Evolutionary conservation across 2,888 invertebrate genomes (phyloP), one percentile per base, ranked within the genome.

Genomic region (Pycnomerus fuliginosus): DNA sequence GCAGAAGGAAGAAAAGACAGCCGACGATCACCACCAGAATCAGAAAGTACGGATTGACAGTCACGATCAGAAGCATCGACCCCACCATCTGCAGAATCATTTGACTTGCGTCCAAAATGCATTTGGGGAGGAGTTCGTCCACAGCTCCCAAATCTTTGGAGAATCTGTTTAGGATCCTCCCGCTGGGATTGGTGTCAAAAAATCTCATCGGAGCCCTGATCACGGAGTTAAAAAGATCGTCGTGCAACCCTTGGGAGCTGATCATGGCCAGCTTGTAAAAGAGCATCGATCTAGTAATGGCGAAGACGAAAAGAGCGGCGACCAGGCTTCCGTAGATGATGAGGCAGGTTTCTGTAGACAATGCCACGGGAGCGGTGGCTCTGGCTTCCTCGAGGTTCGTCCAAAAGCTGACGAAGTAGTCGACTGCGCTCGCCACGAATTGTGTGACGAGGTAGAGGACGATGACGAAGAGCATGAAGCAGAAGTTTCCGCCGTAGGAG

Each of bases 161-260:
- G 62, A 92, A 90, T 50, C 91, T 58, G 51, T 86, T 86, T 28
- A 93, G 74, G 50, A 93, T 87, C 36, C 87, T 77, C 20, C 87
- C 87, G 55, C 84, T 81, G 1, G 91, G 89, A 68, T 92, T 93
- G 0, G 82, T 84, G 60, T 92, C 90, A 64, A 91, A 94, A 69
- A 93, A 93, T 39, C 78, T 66, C 73, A 85, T 80, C 1, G 77
- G 74, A 1, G 80, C 74, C 17, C 62, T 62, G n/a, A 73, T 61
- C 47, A 83, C 76, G 23, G 74, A 71, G 45, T 74, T 71, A 65
- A 90, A 88, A 84, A 89, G 86, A 7, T 56, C 70, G 61, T 84
- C 79, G 67, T 90, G 90, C 1, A 90, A 74, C 15, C 75, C 79
- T 47, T 77, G 78, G 0, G 87, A 86, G 0, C 87, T 81, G 3